Percentiles rank a stretch among this genome's conserved stretches.
Evolutionary conservation across 30 jellyfish, hydroid and myxozoan species (phyloP).

Genomic region (Sanderia malayensis): DNA sequence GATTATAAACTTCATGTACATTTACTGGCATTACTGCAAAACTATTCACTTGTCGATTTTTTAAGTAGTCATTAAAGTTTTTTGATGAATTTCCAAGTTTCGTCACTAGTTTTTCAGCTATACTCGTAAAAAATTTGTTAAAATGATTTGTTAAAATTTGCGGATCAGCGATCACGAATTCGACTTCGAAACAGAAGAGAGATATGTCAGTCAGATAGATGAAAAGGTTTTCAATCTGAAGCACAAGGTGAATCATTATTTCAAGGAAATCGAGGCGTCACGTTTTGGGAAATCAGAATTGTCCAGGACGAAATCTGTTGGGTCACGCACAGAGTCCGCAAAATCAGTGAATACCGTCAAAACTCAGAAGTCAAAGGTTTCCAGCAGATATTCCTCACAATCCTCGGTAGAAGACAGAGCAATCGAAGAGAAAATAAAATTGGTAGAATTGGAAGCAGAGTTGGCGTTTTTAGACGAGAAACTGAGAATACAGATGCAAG

Average conservation of each 20-base stretch:
- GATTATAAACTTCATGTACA: too few species aligned
- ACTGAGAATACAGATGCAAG: slow-evolving; percentile 1
- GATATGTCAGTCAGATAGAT: background rate
- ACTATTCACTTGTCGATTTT: too few species aligned
- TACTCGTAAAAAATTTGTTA: too few species aligned
- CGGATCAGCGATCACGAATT: background rate
- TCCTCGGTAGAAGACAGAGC: slow-evolving; percentile 4
- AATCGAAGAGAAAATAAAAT: background rate
- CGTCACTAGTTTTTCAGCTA: too few species aligned
- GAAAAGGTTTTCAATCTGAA: slow-evolving; percentile 1
- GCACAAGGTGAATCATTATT: slow-evolving; percentile 3
- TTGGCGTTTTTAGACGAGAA: background rate
- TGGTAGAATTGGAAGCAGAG: slow-evolving; percentile 2
- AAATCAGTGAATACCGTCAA: background rate
- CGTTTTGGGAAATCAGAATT: background rate
- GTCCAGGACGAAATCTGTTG: background rate
- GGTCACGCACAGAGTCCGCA: slow-evolving; percentile 1
- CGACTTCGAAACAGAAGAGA: background rate
- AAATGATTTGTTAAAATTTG: too few species aligned
- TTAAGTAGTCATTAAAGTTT: too few species aligned
- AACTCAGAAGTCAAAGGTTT: background rate
- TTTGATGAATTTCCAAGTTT: too few species aligned
- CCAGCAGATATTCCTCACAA: slow-evolving; percentile 3
- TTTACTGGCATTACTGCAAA: too few species aligned
- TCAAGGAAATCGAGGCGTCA: background rate